These are phyloP conservation scores for Amiota minor DNA, from an alignment of 2,888 invertebrate genomes.

Conservation along the genomic window DNA sequence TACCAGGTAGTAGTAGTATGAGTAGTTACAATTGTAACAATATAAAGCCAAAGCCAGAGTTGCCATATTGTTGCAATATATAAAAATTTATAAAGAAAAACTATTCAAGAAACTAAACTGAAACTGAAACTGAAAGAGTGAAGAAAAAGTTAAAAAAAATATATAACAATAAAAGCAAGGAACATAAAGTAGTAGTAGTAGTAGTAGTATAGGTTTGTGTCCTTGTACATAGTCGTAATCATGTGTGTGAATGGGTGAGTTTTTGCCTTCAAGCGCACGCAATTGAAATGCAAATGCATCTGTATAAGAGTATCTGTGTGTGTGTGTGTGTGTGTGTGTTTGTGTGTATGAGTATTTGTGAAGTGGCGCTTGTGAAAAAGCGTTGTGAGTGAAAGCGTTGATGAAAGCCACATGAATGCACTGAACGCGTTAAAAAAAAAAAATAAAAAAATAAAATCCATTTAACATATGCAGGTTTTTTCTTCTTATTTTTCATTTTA, in stretches of 20 bases:
- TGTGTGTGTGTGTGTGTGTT: not conserved
- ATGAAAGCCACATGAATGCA: slow-evolving; percentile 14
- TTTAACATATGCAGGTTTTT: slow-evolving; percentile 29
- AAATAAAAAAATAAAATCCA: slow-evolving; percentile 37
- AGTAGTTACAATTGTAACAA: not conserved
- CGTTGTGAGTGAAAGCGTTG: slow-evolving; percentile 44
- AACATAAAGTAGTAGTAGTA: not conserved
- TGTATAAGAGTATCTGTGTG: not conserved
- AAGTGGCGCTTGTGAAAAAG: not conserved
- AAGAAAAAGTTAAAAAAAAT: not conserved
- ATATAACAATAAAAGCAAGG: slow-evolving; percentile 10
- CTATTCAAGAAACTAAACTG: not conserved
- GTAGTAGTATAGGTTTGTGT: no score
- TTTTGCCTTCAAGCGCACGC: not conserved
- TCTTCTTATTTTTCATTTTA: slow-evolving; percentile 51
- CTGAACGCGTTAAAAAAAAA: slow-evolving; percentile 54
- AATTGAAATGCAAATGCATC: not conserved
- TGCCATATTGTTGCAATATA: not conserved
- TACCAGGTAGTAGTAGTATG: no score
- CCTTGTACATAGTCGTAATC: no score
- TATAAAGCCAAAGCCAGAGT: slow-evolving; percentile 9
- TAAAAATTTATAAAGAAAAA: not conserved
- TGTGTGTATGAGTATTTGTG: not conserved
- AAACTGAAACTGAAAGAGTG: not conserved
- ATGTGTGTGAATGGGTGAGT: no score